phyloP scores from a whole-genome alignment of 2,797 vertebrate genomes.

The Podargus strigoides region DNA sequence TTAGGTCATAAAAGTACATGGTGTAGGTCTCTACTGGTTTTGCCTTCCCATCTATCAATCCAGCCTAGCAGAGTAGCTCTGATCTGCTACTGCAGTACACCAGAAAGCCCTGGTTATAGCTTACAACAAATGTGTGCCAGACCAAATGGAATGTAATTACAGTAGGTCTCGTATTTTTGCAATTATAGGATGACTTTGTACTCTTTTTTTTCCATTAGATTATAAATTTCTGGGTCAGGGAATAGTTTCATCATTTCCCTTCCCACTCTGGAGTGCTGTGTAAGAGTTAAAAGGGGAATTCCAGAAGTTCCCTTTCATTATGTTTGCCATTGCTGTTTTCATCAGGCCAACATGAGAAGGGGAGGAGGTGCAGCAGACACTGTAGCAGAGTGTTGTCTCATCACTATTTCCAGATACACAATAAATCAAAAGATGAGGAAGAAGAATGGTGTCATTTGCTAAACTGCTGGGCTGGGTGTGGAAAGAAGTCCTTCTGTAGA shows the following conservation, averaged over 20 bases:
- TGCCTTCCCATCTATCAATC: too few relatives aligned
- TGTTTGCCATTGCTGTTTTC: neutral
- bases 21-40: too few relatives aligned
- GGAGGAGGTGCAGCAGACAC: neutral
- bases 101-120: too few relatives aligned
- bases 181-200: neutral
- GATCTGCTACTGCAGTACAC: too few relatives aligned
- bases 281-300: neutral
- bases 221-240: neutral
- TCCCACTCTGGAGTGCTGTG: neutral
- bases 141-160: neutral
- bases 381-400: neutral
- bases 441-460: neutral
- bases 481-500: neutral
- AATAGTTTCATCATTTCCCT: neutral
- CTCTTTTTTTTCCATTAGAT: neutral
- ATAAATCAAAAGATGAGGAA: neutral
- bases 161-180: neutral
- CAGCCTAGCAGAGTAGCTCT: too few relatives aligned
- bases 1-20: too few relatives aligned
- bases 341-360: neutral
- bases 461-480: neutral
- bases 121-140: too few relatives aligned
- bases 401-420: neutral
- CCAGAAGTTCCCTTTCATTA: neutral